phyloP scores from a whole-genome alignment of 2,113 vertebrate genomes.

The Centrocercus urophasianus region DNA sequence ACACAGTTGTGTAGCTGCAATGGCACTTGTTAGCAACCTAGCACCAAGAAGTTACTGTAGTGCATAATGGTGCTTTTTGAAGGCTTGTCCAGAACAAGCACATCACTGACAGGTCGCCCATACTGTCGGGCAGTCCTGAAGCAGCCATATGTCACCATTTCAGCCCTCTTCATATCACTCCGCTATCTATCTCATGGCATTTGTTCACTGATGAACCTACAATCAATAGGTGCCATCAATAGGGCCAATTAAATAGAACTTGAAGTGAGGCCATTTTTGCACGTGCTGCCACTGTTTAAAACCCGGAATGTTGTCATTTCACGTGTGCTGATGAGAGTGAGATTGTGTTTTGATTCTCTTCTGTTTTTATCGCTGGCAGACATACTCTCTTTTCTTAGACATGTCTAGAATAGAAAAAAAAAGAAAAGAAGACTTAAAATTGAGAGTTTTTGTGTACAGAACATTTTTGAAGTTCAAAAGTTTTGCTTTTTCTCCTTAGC shows the following conservation, averaged over 20 bases:
- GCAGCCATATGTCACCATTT: background rate
- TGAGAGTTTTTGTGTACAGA: background rate
- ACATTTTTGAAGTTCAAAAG: background rate
- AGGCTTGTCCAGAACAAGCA: background rate
- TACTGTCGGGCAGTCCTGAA: background rate
- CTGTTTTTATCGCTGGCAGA: conserved; percentile 62
- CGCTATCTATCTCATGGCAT: background rate
- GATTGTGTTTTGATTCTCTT: conserved; percentile 39
- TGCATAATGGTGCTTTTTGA: background rate
- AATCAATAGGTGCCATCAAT: background rate
- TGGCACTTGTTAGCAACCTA: background rate
- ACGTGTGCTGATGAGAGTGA: conserved; percentile 10
- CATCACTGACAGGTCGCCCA: background rate
- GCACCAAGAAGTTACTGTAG: background rate
- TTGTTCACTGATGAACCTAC: background rate
- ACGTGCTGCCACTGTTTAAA: background rate
- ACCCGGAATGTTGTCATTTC: conserved; percentile 35
- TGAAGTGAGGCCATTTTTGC: conserved; percentile 51
- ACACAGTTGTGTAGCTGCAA: background rate
- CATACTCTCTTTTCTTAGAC: conserved; percentile 74
- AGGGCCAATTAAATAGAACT: background rate
- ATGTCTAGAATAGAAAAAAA: conserved; percentile 73
- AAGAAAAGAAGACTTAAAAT: conserved; percentile 13
- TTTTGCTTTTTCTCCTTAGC: background rate
- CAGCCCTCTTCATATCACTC: background rate